phyloP scores from a whole-genome alignment of 2,888 invertebrate genomes.

The Polydrusus cervinus region DNA sequence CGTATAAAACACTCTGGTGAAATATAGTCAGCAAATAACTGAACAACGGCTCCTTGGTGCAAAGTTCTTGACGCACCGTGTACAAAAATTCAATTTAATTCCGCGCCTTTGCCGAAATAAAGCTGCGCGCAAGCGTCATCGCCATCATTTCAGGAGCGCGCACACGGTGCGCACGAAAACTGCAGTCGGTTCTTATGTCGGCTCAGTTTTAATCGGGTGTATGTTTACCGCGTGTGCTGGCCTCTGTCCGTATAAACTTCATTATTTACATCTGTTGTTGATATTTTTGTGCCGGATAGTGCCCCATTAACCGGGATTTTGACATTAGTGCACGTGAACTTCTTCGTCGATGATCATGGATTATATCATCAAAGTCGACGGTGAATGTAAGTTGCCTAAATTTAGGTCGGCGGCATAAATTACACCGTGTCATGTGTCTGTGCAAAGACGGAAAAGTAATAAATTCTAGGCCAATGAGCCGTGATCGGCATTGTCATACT shows the following conservation, averaged over 20 bases:
- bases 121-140: conserved; percentile 62
- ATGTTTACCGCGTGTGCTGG: conserved; percentile 49
- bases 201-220: conserved; percentile 46
- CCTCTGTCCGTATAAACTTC: conserved; percentile 30
- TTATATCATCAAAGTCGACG: conserved; percentile 21
- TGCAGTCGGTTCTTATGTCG: conserved; percentile 50
- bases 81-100: conserved; percentile 37
- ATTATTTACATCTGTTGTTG: conserved; percentile 52
- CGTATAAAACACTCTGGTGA: too few relatives aligned
- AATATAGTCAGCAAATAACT: too few relatives aligned
- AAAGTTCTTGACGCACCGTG: conserved; percentile 3
- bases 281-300: conserved; percentile 46
- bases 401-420: conserved; percentile 46
- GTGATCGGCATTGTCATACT: conserved; percentile 22
- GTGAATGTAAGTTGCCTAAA: conserved; percentile 50
- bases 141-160: conserved; percentile 62
- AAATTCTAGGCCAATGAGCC: conserved; percentile 31
- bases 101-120: conserved; percentile 17
- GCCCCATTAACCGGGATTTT: conserved; percentile 32
- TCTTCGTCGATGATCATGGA: conserved; percentile 25
- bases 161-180: conserved; percentile 57
- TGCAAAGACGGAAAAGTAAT: conserved; percentile 20
- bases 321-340: conserved; percentile 43
- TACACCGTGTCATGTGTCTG: conserved; percentile 31
- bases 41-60: too few relatives aligned